Base-by-base conservation (phyloP, 2,888 invertebrate species). In the Timema podura region DNA sequence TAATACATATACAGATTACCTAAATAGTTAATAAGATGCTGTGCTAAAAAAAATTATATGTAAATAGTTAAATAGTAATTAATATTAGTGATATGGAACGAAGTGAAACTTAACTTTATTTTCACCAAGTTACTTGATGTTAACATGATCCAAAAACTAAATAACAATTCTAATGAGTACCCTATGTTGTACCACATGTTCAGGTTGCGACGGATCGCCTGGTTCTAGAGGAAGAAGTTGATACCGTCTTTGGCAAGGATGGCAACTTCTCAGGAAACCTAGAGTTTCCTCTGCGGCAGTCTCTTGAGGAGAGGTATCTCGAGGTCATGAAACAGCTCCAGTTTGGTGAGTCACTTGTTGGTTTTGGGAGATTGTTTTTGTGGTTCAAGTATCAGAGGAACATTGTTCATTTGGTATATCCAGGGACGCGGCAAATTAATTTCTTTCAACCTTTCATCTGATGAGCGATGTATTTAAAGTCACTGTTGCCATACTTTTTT, bases 251-350 rank as follows among this genome's bases (percentile, higher is more conserved):
- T 65, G 46, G 64, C 68, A 72, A 66, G 46, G 72, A 70, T 64
- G 67, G 48, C 51, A 16, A 16, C 30, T 13, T 57, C 16, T 48
- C 67, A 16, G 64, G 66, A 10, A 64, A 67, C 48, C 78, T 85
- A 8, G 87, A 87, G 70, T 80, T 83, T 68, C 83, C 85, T 0
- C 76, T 86, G 0, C 82, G 82, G 48, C 82, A 83, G 74, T 88
- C 90, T 0, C 80, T 89, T 48, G 91, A 92, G 75, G 89, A 91
- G 77, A 76, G 73, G 48, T 96, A 96, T 82, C 85, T 95, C 74
- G 90, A 90, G 77, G 88, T 93, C 73, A 95, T 96, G 95, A 92
- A 92, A 77, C 88, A 88, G 78, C 83, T 95, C 76, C 96, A 96
- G 83, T 96, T 96, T 81, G 92, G 93, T 93, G 78, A 83, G 85